Evolutionary conservation across 2,113 vertebrate genomes (phyloP), one percentile per base, ranked within the genome.

Genomic region (Tinamus guttatus): DNA sequence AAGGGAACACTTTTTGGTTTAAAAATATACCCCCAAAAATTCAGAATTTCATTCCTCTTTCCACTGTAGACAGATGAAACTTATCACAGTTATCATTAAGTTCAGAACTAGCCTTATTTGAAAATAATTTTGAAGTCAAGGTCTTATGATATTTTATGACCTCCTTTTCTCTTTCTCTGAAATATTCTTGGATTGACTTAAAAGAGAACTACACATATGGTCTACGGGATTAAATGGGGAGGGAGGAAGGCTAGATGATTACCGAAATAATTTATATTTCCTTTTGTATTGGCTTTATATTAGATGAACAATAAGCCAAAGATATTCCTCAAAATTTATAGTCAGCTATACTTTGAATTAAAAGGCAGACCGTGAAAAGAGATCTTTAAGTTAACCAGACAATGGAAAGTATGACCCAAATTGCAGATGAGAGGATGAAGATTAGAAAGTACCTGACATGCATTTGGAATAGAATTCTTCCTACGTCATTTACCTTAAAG

Each of bases 131-230:
- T 93, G 51, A 96, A 89, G 83, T 94, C 95, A 90, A 96, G 92
- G 92, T 95, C 87, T 84, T 76, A 58, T 2, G 77, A 90, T 95
- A 92, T 85, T 97, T 97, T 97, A 97, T 49, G 92, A 93, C 64
- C 83, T 96, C 77, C 89, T 97, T 86, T 95, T 81, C 81, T 96
- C 86, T 92, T 95, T 54, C 87, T 96, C 84, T 92, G 91, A 97
- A 97, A 97, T 97, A 76, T 95, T 97, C 83, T 97, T 98, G 97
- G 97, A 98, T 90, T 77, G 41, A 94, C 86, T 98, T 98, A 54
- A 98, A 98, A 97, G 95, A 91, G 86, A 96, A 91, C 85, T 94
- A 94, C 87, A 97, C 97, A 98, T 97, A 95, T 97, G 97, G 95
- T 94, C 88, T 95, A 94, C 81, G 90, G 73, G 94, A 97, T 95